phyloP scores from a whole-genome alignment of 2,113 vertebrate species.

The Bos javanicus region DNA sequence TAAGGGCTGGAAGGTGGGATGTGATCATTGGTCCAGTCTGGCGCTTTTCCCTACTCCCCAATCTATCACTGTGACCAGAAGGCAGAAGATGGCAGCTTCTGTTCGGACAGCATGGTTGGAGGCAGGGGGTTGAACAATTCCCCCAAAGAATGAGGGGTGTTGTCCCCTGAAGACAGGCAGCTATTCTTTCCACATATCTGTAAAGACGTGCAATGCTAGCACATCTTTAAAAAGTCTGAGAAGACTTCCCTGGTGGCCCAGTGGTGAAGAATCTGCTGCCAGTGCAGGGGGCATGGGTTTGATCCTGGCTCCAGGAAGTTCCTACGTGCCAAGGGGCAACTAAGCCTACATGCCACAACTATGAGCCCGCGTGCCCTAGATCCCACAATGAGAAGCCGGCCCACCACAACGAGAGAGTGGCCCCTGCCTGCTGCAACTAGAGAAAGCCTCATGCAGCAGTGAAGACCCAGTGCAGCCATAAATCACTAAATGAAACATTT shows the following conservation, averaged over 20 bases:
- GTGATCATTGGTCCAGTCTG: no score
- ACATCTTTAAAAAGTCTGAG: neutral
- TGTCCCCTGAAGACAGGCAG: neutral
- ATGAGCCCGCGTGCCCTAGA: fast-evolving
- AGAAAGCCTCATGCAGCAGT: neutral
- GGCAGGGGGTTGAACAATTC: neutral
- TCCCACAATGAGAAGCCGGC: neutral
- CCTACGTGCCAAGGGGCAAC: neutral
- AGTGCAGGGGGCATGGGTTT: neutral
- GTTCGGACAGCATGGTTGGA: neutral
- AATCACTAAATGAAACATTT: neutral
- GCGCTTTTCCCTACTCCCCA: neutral
- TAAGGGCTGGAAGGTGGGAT: neutral
- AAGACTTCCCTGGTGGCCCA: neutral
- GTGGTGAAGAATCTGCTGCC: neutral
- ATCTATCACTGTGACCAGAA: neutral
- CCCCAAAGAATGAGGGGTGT: neutral
- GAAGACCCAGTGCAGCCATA: neutral
- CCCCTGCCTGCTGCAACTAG: neutral
- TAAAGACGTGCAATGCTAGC: no score
- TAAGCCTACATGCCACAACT: neutral
- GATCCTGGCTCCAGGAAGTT: neutral
- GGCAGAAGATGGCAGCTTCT: neutral
- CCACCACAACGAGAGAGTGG: neutral
- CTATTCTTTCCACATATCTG: neutral